Conservation (phyloP, 2,113 vertebrate species). For the Xenopus laevis region DNA sequence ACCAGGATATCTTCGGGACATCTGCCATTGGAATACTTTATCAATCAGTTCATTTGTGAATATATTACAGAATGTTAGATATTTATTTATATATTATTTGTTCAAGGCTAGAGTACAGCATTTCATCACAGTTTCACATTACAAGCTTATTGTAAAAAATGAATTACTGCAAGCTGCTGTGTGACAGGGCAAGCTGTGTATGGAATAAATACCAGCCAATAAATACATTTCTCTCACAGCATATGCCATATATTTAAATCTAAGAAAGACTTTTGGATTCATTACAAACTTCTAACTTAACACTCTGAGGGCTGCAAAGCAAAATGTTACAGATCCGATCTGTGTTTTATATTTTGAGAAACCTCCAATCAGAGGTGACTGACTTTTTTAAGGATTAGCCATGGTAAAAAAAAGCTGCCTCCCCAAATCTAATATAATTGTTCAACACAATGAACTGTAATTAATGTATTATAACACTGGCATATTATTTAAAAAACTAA, state of each 20-base stretch:
- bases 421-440: too few relatives aligned
- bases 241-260: constrained; percentile 11
- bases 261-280: background rate
- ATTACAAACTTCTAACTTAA: background rate
- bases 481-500: too few relatives aligned
- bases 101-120: background rate
- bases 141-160: constrained; percentile 32
- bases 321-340: background rate
- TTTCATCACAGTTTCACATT: constrained; percentile 52
- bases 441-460: too few relatives aligned
- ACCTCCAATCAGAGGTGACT: too few relatives aligned
- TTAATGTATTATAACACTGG: too few relatives aligned
- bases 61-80: too few relatives aligned
- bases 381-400: too few relatives aligned
- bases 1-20: too few relatives aligned
- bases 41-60: too few relatives aligned
- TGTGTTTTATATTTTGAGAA: background rate
- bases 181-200: constrained; percentile 60
- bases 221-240: constrained; percentile 50
- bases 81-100: constrained; percentile 17
- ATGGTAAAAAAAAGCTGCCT: too few relatives aligned
- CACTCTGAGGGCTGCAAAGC: too few relatives aligned
- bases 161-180: constrained; percentile 53
- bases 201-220: constrained; percentile 69
- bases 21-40: too few relatives aligned